A percentile compares a stretch with the other conserved stretches of the same genome.
phyloP scores from a whole-genome alignment of 2,113 vertebrate species.

The Empidonax traillii region DNA sequence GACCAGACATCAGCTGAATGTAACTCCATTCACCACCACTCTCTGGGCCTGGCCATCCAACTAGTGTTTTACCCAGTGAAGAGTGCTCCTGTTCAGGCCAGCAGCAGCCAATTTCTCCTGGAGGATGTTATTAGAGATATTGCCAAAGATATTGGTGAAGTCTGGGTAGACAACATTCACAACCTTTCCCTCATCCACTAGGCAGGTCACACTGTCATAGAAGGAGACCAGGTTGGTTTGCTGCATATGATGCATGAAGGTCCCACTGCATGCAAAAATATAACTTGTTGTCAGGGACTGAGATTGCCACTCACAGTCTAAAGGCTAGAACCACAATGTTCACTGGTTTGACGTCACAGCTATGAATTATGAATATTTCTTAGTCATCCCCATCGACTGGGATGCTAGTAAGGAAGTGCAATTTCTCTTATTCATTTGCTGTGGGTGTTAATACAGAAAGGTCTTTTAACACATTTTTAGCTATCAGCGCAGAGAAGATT shows the following conservation, averaged over 20 bases:
- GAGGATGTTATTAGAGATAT: background rate
- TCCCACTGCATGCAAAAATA: background rate
- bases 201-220: background rate
- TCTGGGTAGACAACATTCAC: background rate
- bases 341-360: constrained; percentile 5
- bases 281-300: background rate
- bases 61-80: background rate
- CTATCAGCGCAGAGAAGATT: constrained; percentile 16
- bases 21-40: background rate
- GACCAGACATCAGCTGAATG: background rate
- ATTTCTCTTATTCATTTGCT: constrained; percentile 40
- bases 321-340: background rate
- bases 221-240: background rate
- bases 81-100: background rate
- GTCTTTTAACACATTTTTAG: background rate
- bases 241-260: accelerated
- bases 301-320: background rate
- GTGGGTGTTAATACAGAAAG: constrained; percentile 34
- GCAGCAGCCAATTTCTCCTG: background rate
- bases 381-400: constrained; percentile 14
- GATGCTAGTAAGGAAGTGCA: constrained; percentile 17
- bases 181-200: background rate
- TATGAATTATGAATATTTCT: constrained; percentile 53
- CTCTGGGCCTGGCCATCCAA: background rate
- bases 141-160: background rate